Evolutionary conservation across 2,113 vertebrate genomes (phyloP).

Genomic region (Elephas maximus): DNA sequence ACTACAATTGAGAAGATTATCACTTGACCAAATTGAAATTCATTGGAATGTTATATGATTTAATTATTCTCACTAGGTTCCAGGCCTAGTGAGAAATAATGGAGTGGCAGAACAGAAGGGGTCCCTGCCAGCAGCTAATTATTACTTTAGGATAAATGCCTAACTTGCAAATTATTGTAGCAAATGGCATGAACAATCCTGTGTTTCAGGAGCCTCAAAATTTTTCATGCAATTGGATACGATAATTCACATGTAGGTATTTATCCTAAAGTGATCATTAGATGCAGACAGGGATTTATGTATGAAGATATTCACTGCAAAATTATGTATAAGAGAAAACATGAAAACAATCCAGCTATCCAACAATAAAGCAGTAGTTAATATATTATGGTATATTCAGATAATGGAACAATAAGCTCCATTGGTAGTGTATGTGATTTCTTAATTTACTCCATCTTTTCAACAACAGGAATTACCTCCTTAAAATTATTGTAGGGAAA

Average conservation of each 20-base stretch:
- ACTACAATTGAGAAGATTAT: conserved; percentile 31
- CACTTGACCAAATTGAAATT: background rate
- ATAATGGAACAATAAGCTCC: background rate
- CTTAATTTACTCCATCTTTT: conserved; percentile 2
- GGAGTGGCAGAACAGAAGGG: background rate
- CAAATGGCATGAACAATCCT: conserved; percentile 51
- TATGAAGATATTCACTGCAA: background rate
- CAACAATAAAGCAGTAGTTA: background rate
- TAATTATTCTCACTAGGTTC: background rate
- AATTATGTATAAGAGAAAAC: background rate
- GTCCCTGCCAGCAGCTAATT: background rate
- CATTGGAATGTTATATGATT: background rate
- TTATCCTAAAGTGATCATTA: conserved; percentile 38
- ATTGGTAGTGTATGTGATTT: background rate
- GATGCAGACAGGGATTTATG: background rate
- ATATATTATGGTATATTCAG: background rate
- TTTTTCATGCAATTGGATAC: background rate
- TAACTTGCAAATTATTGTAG: conserved; percentile 54
- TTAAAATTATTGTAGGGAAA: background rate
- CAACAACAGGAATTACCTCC: background rate
- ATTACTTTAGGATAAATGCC: background rate
- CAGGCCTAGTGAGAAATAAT: background rate
- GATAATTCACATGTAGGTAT: background rate
- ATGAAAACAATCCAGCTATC: background rate
- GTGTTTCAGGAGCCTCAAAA: conserved; percentile 15